phyloP scores from a whole-genome alignment of 2,888 invertebrate genomes.

The Cryptocephalus moraei region DNA sequence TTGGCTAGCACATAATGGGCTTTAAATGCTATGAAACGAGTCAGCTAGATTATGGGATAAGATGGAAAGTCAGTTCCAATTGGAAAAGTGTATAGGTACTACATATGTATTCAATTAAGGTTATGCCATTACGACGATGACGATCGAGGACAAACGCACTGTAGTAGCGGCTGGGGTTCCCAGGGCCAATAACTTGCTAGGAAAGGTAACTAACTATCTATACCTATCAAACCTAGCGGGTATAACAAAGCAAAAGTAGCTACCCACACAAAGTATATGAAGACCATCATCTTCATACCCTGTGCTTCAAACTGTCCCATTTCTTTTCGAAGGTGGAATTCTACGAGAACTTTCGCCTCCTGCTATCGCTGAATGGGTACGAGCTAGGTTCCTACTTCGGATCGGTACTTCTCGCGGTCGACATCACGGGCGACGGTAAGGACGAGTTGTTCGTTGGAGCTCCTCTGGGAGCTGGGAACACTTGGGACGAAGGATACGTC shows the following conservation, averaged over 20 bases:
- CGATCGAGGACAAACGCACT: conserved; percentile 1
- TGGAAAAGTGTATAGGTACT: no score
- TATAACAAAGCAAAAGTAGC: no score
- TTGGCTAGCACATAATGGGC: no score
- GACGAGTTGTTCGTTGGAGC: conserved; percentile 56
- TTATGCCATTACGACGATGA: conserved; percentile 13
- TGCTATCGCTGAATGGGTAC: conserved; percentile 6
- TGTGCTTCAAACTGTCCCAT: not conserved
- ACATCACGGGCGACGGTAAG: conserved; percentile 48
- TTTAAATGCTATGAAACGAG: no score
- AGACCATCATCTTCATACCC: no score
- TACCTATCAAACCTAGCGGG: no score
- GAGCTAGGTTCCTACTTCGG: conserved; percentile 57
- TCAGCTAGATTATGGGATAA: no score
- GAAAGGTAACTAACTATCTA: conserved; percentile 27
- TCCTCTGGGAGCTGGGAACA: conserved; percentile 39
- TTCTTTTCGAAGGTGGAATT: conserved; percentile 13
- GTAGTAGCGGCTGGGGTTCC: conserved; percentile 46
- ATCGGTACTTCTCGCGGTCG: conserved; percentile 44
- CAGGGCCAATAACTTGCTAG: conserved; percentile 32
- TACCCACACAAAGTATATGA: no score
- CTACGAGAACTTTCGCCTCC: conserved; percentile 2
- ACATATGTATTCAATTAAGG: conserved; percentile 8
- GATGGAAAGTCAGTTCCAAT: no score
- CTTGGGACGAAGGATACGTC: conserved; percentile 51